Conservation (phyloP, 1,140 invertebrate genomes). For the Bilobella aurantiaca region DNA sequence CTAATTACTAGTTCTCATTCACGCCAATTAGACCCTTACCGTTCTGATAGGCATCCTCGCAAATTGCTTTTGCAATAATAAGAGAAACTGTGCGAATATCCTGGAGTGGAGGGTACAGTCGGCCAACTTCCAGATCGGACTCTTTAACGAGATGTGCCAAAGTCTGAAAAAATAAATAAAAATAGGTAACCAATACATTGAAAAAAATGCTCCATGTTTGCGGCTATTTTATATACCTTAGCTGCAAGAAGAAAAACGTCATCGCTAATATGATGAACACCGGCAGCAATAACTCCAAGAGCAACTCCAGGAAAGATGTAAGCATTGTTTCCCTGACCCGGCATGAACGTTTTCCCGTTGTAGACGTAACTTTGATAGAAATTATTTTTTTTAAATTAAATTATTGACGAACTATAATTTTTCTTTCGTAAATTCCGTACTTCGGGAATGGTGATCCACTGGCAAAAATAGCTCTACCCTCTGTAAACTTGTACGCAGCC, state of each 20-base stretch:
- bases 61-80: constrained; percentile 70
- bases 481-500: constrained; percentile 71
- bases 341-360: constrained; percentile 63
- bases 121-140: constrained; percentile 68
- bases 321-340: constrained; percentile 93
- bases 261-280: constrained; percentile 74
- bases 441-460: constrained; percentile 85
- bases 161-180: constrained; percentile 44
- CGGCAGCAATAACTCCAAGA: constrained; percentile 68
- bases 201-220: background rate
- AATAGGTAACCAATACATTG: no score
- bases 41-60: constrained; percentile 77
- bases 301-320: constrained; percentile 48
- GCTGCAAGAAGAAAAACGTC: constrained; percentile 81
- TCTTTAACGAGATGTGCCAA: constrained; percentile 73
- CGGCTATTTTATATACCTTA: constrained; percentile 45
- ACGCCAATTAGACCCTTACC: constrained; percentile 51
- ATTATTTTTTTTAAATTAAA: background rate
- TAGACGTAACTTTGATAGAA: constrained; percentile 47
- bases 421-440: background rate
- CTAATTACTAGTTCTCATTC: no score
- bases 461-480: constrained; percentile 76
- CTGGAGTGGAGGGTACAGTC: constrained; percentile 86
- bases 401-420: background rate
- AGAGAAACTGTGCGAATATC: constrained; percentile 79